Conservation (phyloP, 2,113 vertebrate genomes). For the Lamprotornis superbus region DNA sequence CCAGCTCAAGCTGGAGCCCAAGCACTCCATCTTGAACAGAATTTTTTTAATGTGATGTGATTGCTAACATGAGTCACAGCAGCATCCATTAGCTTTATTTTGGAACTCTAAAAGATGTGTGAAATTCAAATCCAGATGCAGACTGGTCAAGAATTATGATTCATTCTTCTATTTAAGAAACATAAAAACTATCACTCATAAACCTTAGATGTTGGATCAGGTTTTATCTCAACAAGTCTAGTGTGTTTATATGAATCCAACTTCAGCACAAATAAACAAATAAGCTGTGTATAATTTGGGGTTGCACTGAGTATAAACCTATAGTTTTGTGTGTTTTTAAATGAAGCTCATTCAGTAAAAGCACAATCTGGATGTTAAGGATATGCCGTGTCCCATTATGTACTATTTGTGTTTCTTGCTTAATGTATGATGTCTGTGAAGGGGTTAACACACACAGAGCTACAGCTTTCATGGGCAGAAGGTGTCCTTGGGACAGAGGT, state of each 20-base stretch:
- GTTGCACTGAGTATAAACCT: neutral
- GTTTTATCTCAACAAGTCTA: neutral
- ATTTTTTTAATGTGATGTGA: slow-evolving; percentile 14
- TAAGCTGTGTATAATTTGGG: neutral
- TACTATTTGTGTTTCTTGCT: neutral
- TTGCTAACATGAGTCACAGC: neutral
- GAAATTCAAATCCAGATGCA: slow-evolving; percentile 1
- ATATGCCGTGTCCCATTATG: accelerated
- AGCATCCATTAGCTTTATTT: neutral
- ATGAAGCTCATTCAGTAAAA: neutral
- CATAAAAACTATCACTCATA: neutral
- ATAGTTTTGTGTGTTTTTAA: neutral
- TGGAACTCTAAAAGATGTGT: neutral
- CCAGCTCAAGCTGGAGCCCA: slow-evolving; percentile 2
- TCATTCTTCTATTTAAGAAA: neutral
- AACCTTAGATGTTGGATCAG: neutral
- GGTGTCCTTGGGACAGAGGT: neutral
- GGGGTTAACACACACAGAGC: neutral
- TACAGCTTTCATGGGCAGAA: neutral
- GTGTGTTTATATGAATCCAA: neutral
- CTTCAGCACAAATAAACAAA: neutral
- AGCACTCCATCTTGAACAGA: neutral
- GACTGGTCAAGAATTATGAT: neutral
- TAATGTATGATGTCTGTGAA: neutral
- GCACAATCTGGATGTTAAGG: neutral